Evolutionary conservation across 2,888 invertebrate genomes (phyloP).

Genomic region (Formica aserva): DNA sequence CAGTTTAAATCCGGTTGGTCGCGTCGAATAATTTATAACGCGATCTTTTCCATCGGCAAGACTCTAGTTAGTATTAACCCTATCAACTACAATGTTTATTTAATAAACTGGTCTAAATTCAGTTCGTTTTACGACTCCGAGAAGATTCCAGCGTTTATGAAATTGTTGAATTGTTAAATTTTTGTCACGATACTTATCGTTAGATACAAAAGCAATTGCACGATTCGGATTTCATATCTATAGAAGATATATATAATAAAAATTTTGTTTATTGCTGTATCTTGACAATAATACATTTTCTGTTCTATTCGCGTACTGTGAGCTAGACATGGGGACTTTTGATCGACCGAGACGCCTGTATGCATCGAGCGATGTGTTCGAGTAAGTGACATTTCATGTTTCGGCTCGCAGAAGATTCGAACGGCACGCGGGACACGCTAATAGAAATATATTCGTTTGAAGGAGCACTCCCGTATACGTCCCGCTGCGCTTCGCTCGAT

Average conservation of each 20-base stretch:
- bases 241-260: not conserved
- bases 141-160: not conserved
- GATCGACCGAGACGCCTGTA: conserved; percentile 56
- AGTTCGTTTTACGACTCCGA: conserved; percentile 6
- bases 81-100: not conserved
- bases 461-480: conserved; percentile 64
- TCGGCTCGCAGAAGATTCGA: conserved; percentile 76
- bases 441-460: conserved; percentile 77
- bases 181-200: not conserved
- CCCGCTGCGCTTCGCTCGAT: conserved; percentile 48
- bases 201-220: not conserved
- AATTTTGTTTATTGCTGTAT: conserved; percentile 3
- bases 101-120: conserved; percentile 16
- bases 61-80: conserved; percentile 18
- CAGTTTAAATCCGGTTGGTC: conserved; percentile 32
- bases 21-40: conserved; percentile 44
- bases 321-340: conserved; percentile 54
- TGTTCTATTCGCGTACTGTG: conserved; percentile 34
- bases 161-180: not conserved
- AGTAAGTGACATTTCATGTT: conserved; percentile 79
- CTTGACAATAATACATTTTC: conserved; percentile 58
- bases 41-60: conserved; percentile 12
- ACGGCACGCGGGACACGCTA: conserved; percentile 67
- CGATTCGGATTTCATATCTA: conserved; percentile 13
- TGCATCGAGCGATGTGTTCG: conserved; percentile 63